Percentiles rank a stretch among this genome's conserved stretches.
Evolutionary conservation across 2,888 invertebrate genomes (phyloP).

Genomic region (Cylindroiulus punctatus): DNA sequence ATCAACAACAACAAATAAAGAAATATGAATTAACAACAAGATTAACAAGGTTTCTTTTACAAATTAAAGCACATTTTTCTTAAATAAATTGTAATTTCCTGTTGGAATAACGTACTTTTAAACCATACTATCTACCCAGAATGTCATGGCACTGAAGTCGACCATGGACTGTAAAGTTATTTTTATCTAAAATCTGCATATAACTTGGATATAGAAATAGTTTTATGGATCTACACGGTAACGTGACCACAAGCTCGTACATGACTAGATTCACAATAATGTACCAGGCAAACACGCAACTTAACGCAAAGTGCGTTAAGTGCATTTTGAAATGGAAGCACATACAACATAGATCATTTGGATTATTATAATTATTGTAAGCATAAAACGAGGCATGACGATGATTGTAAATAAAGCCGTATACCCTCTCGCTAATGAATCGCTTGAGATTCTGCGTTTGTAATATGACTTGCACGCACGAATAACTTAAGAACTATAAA

Average conservation of each 20-base stretch:
- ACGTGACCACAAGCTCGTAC: not conserved
- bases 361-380: not conserved
- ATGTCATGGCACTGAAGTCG: too few relatives aligned
- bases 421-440: not conserved
- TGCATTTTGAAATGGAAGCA: conserved; percentile 2
- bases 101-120: not conserved
- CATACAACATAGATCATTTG: not conserved
- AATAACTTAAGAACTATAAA: not conserved
- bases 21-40: too few relatives aligned
- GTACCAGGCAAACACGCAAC: too few relatives aligned
- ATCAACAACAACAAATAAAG: too few relatives aligned
- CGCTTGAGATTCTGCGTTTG: not conserved
- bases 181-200: not conserved
- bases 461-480: not conserved
- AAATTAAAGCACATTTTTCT: not conserved
- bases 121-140: not conserved
- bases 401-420: not conserved
- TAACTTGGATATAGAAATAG: not conserved
- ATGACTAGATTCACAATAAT: not conserved
- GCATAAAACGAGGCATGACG: conserved; percentile 14
- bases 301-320: not conserved
- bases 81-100: not conserved
- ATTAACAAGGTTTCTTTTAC: not conserved
- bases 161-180: too few relatives aligned
- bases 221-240: not conserved